Percentiles rank a stretch among this genome's conserved stretches.
Evolutionary conservation across 2,113 vertebrate genomes (phyloP).

Genomic region (Pungitius pungitius): DNA sequence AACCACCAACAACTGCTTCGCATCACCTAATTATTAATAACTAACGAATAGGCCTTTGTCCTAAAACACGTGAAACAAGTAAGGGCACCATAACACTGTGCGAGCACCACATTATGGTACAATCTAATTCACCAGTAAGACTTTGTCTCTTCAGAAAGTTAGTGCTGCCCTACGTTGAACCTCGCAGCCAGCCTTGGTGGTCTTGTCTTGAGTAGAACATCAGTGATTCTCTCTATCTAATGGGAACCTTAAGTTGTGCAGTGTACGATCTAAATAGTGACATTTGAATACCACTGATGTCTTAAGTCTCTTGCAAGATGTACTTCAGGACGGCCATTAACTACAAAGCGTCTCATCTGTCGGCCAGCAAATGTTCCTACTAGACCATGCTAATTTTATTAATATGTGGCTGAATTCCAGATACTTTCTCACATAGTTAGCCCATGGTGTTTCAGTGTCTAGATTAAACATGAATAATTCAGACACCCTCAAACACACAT

Average conservation of each 20-base stretch:
- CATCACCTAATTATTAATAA: neutral
- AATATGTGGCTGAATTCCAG: slow-evolving; percentile 76
- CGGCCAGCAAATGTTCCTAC: slow-evolving; percentile 74
- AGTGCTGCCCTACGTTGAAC: slow-evolving; percentile 8
- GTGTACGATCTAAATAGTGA: slow-evolving; percentile 70
- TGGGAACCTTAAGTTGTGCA: slow-evolving; percentile 65
- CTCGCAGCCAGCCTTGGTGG: slow-evolving; percentile 67
- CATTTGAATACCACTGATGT: slow-evolving; percentile 79
- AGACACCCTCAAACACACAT: slow-evolving; percentile 76
- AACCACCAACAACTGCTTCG: neutral
- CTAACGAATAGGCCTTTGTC: neutral
- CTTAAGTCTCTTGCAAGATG: slow-evolving; percentile 70
- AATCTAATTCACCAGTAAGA: neutral
- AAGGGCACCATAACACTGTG: neutral
- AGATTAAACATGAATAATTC: slow-evolving; percentile 78
- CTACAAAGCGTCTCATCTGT: slow-evolving; percentile 76
- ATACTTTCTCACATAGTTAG: slow-evolving; percentile 70
- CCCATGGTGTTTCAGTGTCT: slow-evolving; percentile 74
- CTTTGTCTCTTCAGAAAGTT: slow-evolving; percentile 11
- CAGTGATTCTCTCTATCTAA: slow-evolving; percentile 70
- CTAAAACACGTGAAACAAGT: neutral
- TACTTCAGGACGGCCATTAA: slow-evolving; percentile 77
- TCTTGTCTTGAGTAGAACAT: slow-evolving; percentile 60
- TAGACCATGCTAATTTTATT: slow-evolving; percentile 76
- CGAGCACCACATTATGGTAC: neutral